These are phyloP conservation scores for Chloromyia formosa DNA, from an alignment of 2,888 invertebrate genomes.

Conservation along the genomic window DNA sequence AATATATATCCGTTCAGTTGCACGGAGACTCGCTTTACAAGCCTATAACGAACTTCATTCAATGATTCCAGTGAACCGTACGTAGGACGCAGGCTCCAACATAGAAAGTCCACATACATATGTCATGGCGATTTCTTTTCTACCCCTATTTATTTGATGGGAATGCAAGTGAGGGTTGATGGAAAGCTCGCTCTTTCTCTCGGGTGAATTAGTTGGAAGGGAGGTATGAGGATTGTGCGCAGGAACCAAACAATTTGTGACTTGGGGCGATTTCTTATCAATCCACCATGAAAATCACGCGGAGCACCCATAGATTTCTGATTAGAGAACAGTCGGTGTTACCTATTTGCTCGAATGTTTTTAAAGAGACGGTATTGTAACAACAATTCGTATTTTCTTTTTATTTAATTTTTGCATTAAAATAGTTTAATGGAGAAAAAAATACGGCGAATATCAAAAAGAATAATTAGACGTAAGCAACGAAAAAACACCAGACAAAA, in stretches of 20 bases:
- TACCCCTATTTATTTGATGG: neutral
- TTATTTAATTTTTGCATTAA: no score
- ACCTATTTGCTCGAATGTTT: no score
- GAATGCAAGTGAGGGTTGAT: neutral
- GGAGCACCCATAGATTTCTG: neutral
- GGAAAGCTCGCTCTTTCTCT: constrained; percentile 18
- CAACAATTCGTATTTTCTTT: no score
- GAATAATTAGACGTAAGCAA: no score
- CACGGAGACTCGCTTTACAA: neutral
- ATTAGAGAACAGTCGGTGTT: neutral
- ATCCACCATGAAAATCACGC: constrained; percentile 2
- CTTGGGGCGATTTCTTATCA: constrained; percentile 29
- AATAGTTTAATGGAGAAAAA: no score
- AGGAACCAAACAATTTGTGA: constrained; percentile 3
- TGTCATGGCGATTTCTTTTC: neutral
- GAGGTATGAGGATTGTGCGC: neutral
- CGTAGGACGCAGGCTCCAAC: constrained; percentile 9
- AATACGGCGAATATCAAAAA: no score
- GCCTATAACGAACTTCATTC: constrained; percentile 2
- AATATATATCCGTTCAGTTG: neutral
- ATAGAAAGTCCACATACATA: neutral
- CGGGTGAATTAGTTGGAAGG: neutral
- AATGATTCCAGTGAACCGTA: constrained; percentile 30
- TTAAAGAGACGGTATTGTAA: no score
- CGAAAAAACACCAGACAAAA: no score